Conservation (phyloP, 2,797 vertebrate genomes). For the Atherinosoma microstoma region DNA sequence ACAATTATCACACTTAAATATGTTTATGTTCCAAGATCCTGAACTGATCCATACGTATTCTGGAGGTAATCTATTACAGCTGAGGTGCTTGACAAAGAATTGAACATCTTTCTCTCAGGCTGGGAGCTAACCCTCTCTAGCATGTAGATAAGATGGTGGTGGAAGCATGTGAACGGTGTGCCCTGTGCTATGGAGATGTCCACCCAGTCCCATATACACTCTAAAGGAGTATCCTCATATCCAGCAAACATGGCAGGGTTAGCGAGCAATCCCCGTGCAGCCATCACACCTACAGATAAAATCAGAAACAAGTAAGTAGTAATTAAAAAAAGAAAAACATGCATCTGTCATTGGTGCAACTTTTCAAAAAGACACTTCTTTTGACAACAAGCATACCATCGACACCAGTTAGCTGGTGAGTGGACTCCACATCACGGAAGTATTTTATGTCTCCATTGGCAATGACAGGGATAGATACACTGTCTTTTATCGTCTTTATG, state of each 20-base stretch:
- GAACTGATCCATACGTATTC: constrained; percentile 85
- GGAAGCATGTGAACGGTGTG: constrained; percentile 94
- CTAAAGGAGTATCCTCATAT: constrained; percentile 91
- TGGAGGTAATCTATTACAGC: constrained; percentile 94
- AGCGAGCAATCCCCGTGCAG: constrained; percentile 91
- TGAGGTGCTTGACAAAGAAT: constrained; percentile 92
- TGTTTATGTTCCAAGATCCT: constrained; percentile 43
- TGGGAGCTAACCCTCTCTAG: constrained; percentile 94
- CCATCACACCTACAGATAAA: constrained; percentile 88
- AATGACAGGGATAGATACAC: constrained; percentile 90
- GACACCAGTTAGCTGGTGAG: constrained; percentile 88
- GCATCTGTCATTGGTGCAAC: not conserved
- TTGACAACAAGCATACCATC: constrained; percentile 85
- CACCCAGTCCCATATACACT: constrained; percentile 97
- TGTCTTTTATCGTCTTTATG: constrained; percentile 95
- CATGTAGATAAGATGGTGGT: constrained; percentile 99
- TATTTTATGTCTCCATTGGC: constrained; percentile 95
- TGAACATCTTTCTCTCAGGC: constrained; percentile 94
- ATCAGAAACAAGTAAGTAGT: constrained; percentile 5
- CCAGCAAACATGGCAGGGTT: constrained; percentile 98
- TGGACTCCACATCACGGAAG: constrained; percentile 89
- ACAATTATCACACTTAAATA: not conserved
- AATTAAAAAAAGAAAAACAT: not conserved
- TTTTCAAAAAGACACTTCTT: not conserved
- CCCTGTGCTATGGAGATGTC: constrained; percentile 91